phyloP scores from a whole-genome alignment of 2,888 invertebrate genomes.

The Noctua janthina region DNA sequence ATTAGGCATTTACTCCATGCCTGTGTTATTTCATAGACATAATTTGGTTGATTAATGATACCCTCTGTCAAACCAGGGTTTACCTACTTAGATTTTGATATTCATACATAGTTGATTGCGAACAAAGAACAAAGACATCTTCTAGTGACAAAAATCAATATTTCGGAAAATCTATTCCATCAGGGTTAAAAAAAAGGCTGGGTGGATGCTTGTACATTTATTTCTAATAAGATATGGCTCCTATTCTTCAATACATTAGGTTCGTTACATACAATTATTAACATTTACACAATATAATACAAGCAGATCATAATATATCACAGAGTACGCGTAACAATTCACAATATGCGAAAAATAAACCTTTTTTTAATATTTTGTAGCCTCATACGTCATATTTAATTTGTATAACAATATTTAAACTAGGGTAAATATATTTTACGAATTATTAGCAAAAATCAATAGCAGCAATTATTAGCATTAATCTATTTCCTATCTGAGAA shows the following conservation, averaged over 20 bases:
- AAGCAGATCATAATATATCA: constrained; percentile 88
- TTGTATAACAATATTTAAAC: constrained; percentile 51
- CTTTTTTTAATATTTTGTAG: constrained; percentile 57
- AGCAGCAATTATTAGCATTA: neutral
- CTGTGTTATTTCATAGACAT: neutral
- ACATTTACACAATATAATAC: constrained; percentile 79
- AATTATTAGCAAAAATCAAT: constrained; percentile 11
- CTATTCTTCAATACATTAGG: constrained; percentile 70
- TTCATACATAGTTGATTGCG: neutral
- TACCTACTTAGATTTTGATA: neutral
- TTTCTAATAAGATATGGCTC: constrained; percentile 80
- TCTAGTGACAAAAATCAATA: neutral
- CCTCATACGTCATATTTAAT: constrained; percentile 41
- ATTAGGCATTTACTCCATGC: neutral
- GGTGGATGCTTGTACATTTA: constrained; percentile 82
- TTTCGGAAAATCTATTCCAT: constrained; percentile 6
- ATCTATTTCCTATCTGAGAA: neutral
- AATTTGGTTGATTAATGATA: neutral
- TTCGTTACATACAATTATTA: constrained; percentile 61
- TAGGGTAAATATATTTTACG: constrained; percentile 40
- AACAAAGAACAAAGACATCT: neutral
- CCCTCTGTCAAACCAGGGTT: neutral
- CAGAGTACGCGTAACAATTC: constrained; percentile 87
- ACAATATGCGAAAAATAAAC: constrained; percentile 82
- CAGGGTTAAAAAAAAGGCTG: constrained; percentile 51